Evolutionary conservation across 2,888 invertebrate genomes (phyloP).

Genomic region (Scaptomyza parva): DNA sequence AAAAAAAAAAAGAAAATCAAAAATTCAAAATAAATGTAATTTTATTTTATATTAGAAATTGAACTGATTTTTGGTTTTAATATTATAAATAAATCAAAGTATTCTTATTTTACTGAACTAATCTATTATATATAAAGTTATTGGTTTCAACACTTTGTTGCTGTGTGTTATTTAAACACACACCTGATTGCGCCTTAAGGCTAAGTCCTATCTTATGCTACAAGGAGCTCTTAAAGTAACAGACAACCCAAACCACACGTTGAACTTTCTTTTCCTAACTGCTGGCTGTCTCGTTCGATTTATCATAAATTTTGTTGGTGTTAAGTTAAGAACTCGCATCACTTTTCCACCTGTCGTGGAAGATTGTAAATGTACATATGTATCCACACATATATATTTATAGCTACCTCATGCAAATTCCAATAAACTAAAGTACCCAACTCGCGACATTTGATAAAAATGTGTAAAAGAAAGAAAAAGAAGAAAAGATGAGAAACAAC

Average conservation of each 20-base stretch:
- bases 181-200: constrained; percentile 48
- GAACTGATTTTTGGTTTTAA: neutral
- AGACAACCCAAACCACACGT: constrained; percentile 44
- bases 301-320: constrained; percentile 69
- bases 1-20: too few relatives aligned
- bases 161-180: constrained; percentile 42
- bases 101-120: neutral
- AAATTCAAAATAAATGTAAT: too few relatives aligned
- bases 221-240: constrained; percentile 70
- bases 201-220: constrained; percentile 22
- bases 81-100: neutral
- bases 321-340: constrained; percentile 31
- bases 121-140: too few relatives aligned
- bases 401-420: constrained; percentile 67
- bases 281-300: constrained; percentile 64
- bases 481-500: constrained; percentile 48
- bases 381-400: neutral
- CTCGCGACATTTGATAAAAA: constrained; percentile 76
- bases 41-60: neutral
- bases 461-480: constrained; percentile 15
- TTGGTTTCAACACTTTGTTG: constrained; percentile 26
- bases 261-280: constrained; percentile 63
- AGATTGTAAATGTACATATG: neutral
- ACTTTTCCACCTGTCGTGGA: constrained; percentile 54
- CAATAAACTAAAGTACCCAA: constrained; percentile 78